Evolutionary conservation across 2,113 vertebrate species (phyloP), one percentile per base, ranked within the genome.

Genomic region (Apteryx mantelli): DNA sequence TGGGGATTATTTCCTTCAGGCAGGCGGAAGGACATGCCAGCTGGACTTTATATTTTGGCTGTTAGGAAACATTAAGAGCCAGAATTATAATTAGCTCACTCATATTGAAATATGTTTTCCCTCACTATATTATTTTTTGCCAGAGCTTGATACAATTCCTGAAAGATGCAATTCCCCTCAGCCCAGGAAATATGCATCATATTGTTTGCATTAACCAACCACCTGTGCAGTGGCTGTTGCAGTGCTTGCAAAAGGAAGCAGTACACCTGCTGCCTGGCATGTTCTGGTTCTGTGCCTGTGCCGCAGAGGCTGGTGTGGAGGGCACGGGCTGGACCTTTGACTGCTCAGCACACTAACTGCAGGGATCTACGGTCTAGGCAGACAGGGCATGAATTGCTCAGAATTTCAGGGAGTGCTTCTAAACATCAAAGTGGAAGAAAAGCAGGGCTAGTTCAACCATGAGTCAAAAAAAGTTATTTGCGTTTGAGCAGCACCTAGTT

Each of bases 71-170:
- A 90, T 95, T 93, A 91, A 82, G 66, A 96, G 91, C 96, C 95
- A 96, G 95, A 96, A 96, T 97, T 91, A 88, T 96, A 98, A 98
- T 97, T 97, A 97, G 86, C 93, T 96, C 76, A 78, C 95, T 96
- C 86, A 80, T 88, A 88, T 25, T 93, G 90, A 97, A 97, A 94
- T 97, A 96, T 91, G 76, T 92, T 94, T 89, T 92, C 86, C 86
- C 69, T 94, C 86, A 86, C 46, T 94, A 58, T 92, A 53, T 92
- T 73, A n/a, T 46, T 89, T 96, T 97, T 96, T 93, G 69, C 95
- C 91, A 96, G 89, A 89, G 11, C 64, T 58, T 77, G 83, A 82
- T 96, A 82, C 36, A 88, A 25, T 95, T 96, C 88, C 86, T 96
- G 92, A 92, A 97, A 91, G 86, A 56, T 71, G 73, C 73, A 48